Percentiles rank a stretch among this genome's conserved stretches.
Evolutionary conservation across 2,888 invertebrate genomes (phyloP).

Genomic region (Agrochola circellaris): DNA sequence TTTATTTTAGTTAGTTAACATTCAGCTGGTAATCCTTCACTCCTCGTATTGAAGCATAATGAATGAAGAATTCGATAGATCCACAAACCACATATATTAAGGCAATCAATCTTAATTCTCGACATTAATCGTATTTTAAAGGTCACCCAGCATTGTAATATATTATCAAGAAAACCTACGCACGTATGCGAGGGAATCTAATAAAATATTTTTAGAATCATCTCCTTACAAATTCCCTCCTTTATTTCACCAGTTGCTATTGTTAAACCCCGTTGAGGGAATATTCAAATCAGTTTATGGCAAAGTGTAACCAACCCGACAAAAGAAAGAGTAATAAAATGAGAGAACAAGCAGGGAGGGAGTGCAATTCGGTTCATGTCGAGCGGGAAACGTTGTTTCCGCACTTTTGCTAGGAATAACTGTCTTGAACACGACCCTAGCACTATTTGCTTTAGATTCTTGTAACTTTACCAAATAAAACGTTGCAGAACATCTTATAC

Average conservation of each 20-base stretch:
- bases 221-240: slow-evolving; percentile 44
- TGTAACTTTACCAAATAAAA: slow-evolving; percentile 60
- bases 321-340: slow-evolving; percentile 73
- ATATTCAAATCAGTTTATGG: slow-evolving; percentile 69
- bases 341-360: slow-evolving; percentile 70
- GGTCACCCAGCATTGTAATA: slow-evolving; percentile 47
- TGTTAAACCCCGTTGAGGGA: slow-evolving; percentile 62
- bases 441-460: slow-evolving; percentile 69
- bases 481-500: slow-evolving; percentile 32
- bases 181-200: slow-evolving; percentile 17
- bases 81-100: slow-evolving; percentile 37
- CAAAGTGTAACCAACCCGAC: slow-evolving; percentile 66
- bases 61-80: slow-evolving; percentile 48
- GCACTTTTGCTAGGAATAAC: slow-evolving; percentile 75
- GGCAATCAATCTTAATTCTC: slow-evolving; percentile 56
- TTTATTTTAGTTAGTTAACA: slow-evolving; percentile 42
- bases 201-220: slow-evolving; percentile 50
- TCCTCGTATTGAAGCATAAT: slow-evolving; percentile 36
- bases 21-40: slow-evolving; percentile 51
- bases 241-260: slow-evolving; percentile 61
- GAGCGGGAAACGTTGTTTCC: slow-evolving; percentile 74
- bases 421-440: slow-evolving; percentile 72
- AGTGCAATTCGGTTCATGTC: slow-evolving; percentile 75
- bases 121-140: slow-evolving; percentile 48
- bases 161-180: slow-evolving; percentile 26